Evolutionary conservation across 2,797 vertebrate species (phyloP).

Genomic region (Myripristis murdjan): DNA sequence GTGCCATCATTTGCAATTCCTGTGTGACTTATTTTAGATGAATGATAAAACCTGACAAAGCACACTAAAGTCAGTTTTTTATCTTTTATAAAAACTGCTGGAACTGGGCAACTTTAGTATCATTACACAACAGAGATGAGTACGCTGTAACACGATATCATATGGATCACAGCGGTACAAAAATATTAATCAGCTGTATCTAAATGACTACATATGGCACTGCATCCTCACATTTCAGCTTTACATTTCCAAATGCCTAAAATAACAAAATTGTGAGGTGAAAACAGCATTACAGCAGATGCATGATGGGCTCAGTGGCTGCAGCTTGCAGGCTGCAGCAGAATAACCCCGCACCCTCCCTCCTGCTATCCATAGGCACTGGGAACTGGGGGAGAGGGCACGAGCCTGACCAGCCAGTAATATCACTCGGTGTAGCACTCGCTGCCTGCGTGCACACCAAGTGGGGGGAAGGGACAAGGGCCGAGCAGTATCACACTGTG

Average conservation of each 20-base stretch:
- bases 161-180: too few species aligned
- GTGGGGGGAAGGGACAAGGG: conserved; percentile 64
- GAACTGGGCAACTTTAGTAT: too few species aligned
- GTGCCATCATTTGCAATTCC: too few species aligned
- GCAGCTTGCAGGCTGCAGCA: conserved; percentile 33
- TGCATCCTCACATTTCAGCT: neutral
- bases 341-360: conserved; percentile 40
- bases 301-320: conserved; percentile 20
- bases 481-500: conserved; percentile 73
- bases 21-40: too few species aligned
- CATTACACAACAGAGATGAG: too few species aligned
- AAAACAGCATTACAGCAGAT: conserved; percentile 7
- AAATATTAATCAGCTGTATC: neutral
- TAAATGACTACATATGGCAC: neutral
- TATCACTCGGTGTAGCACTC: conserved; percentile 58
- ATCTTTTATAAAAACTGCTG: too few species aligned
- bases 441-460: conserved; percentile 53
- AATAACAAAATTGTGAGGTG: neutral
- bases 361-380: conserved; percentile 47
- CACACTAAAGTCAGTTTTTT: too few species aligned
- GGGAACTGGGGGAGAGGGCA: conserved; percentile 80
- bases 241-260: too few species aligned
- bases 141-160: too few species aligned
- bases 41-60: too few species aligned
- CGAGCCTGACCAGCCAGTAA: conserved; percentile 66